Base-by-base conservation (phyloP, 2,797 vertebrate species). In the Trichosurus vulpecula region DNA sequence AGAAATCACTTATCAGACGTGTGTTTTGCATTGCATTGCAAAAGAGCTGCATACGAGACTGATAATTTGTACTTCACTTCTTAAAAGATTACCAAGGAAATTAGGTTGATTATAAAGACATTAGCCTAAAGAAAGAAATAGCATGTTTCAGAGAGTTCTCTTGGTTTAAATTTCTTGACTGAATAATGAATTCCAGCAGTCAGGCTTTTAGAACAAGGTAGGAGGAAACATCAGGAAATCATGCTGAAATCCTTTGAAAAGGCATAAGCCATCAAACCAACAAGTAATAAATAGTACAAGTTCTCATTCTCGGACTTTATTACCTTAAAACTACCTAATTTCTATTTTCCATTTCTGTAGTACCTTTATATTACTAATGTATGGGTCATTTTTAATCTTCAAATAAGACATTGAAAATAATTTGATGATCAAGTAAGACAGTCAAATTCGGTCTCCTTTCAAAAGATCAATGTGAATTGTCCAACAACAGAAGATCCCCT, bases 41-140 rank as follows among this genome's bases (percentile, higher is more conserved):
- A n/a, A 11, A 53, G n/a, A 55, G 41, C 58, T 90, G 29, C 74
- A 81, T 92, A 90, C 9, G 25, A 66, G 27, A 41, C n/a, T 47
- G 94, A 10, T 93, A 58, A 35, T 87, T 94, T 92, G 6, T 3
- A 6, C 52, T 93, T 94, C 90, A 57, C 52, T 47, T 94, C 22
- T 93, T 81, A 93, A 54, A 52, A 3, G 41, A 16, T 54, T 91
- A 22, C 91, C 35, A 81, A 96, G 55, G 56, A 94, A 96, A 90
- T 90, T 66, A 93, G 47, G 52, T 30, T 58, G 35, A 94, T 16
- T 91, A 35, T 58, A 89, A 58, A 81, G 51, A 53, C 93, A 47
- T 47, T 51, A 87, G 10, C 9, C 8, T 51, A 54, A 92, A 92
- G 25, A 93, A 93, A 51, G 19, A 51, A 14, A 51, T 51, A 47